Base-by-base conservation (phyloP, 2,888 invertebrate genomes). In the Dicranocentrus wangi region DNA sequence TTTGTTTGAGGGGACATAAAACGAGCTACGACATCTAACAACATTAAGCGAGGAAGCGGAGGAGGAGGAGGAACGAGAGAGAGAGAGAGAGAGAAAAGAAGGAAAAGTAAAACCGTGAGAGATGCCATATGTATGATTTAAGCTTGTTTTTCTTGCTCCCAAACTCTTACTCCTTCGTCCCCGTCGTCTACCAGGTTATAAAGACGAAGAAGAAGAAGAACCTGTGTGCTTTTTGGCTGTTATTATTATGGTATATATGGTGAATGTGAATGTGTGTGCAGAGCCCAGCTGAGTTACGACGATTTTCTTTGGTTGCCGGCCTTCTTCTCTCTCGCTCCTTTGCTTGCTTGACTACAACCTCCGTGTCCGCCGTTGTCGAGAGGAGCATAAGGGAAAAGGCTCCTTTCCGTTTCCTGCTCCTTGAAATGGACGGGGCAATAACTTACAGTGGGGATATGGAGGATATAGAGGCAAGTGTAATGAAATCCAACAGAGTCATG, bases 1-100 rank as follows among this genome's bases (percentile, higher is more conserved):
- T 43, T 65, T 65, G 65, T 65, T 65, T 65, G 65, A 65, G 65
- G 65, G 65, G 65, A 42, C 43, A 65, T 42, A 65, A 65, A 43
- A 43, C 51, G n/a, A n/a, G n/a, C 42, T 23, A 42, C 42, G 25
- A 32, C 65, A 58, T 23, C 21, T 58, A 32, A 65, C 43, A 43
- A 65, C 65, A 65, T 65, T 65, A 21, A 51, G 51, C n/a, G n/a
- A 19, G 19, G 51, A 19, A n/a, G 19, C n/a, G 51, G 8, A 51
- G 51, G 51, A 51, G n/a, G n/a, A 58, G 58, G 21, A 58, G 25
- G 25, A 58, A 23, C 61, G 61, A 32, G 61, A 61, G 61, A 61
- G 28, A 15, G n/a, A n/a, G 51, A 51, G 51, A 51, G n/a, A 19
- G 19, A 51, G 51, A 19, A n/a, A 51, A 51, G 51, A 17, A 51